These are phyloP conservation scores for Glyphotaelius pellucidus DNA, from an alignment of 2,888 invertebrate genomes.

Conservation along the genomic window DNA sequence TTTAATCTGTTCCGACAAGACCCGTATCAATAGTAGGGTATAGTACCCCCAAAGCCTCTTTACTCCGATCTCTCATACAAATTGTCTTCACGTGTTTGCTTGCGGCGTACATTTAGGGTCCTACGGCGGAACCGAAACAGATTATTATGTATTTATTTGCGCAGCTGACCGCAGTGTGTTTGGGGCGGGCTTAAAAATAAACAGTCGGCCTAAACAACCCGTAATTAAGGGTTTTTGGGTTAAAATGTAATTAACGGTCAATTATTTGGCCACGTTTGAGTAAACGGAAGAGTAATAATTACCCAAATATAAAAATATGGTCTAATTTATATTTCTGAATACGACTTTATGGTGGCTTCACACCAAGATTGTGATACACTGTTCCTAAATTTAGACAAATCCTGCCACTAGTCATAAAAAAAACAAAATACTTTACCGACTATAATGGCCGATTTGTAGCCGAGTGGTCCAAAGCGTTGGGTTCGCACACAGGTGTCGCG, in stretches of 20 bases:
- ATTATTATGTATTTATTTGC: slow-evolving; percentile 13
- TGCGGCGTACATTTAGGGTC: slow-evolving; percentile 30
- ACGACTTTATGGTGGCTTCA: neutral
- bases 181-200: slow-evolving; percentile 26
- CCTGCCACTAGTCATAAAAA: too few species aligned
- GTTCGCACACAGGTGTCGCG: too few species aligned
- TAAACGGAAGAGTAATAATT: neutral
- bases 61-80: slow-evolving; percentile 8
- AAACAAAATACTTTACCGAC: too few species aligned
- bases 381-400: too few species aligned
- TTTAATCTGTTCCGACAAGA: neutral
- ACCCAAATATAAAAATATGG: neutral
- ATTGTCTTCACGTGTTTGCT: slow-evolving; percentile 40
- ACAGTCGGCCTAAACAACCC: slow-evolving; percentile 20
- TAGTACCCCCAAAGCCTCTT: slow-evolving; percentile 19
- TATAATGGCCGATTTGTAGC: too few species aligned
- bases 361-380: neutral
- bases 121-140: slow-evolving; percentile 27
- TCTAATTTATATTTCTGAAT: too few species aligned
- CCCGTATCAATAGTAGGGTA: slow-evolving; percentile 29
- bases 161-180: slow-evolving; percentile 29
- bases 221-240: slow-evolving; percentile 17
- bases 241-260: slow-evolving; percentile 7
- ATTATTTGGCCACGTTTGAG: slow-evolving; percentile 7
- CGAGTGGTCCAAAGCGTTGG: too few species aligned